Evolutionary conservation across 2,113 vertebrate genomes (phyloP).

Genomic region (Dissostichus mawsoni): DNA sequence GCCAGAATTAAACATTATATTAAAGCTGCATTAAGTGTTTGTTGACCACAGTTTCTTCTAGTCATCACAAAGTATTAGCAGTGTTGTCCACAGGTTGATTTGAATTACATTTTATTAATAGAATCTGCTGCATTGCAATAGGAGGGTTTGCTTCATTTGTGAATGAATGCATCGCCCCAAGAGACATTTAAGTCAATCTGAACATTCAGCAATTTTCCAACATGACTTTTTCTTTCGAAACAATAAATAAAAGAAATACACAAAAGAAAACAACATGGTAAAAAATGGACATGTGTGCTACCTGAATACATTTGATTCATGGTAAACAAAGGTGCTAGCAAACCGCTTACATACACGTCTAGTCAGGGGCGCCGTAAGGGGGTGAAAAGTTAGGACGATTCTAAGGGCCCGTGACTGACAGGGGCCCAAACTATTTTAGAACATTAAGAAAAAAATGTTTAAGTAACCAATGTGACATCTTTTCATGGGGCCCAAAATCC

Average conservation of each 20-base stretch:
- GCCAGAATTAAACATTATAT: slow-evolving; percentile 1
- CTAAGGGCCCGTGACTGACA: too few relatives aligned
- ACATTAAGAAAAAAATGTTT: too few relatives aligned
- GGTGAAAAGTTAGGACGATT: too few relatives aligned
- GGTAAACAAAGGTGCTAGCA: neutral
- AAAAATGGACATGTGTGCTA: neutral
- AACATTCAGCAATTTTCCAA: slow-evolving; percentile 2
- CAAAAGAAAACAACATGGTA: neutral
- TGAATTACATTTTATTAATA: neutral
- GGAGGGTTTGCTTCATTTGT: neutral
- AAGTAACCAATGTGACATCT: too few relatives aligned
- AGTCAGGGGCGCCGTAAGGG: too few relatives aligned
- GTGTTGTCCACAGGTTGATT: neutral
- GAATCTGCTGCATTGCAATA: neutral
- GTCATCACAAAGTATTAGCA: neutral
- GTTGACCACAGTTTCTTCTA: neutral
- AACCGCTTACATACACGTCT: neutral
- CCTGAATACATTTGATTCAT: neutral
- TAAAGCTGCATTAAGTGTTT: slow-evolving; percentile 10
- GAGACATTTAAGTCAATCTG: neutral
- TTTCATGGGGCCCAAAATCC: too few relatives aligned
- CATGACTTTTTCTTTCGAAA: neutral
- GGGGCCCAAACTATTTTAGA: too few relatives aligned
- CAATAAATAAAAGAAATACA: neutral
- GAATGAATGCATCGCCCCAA: neutral